Base-by-base conservation (phyloP, 2,888 invertebrate genomes). In the Campoletis raptor region DNA sequence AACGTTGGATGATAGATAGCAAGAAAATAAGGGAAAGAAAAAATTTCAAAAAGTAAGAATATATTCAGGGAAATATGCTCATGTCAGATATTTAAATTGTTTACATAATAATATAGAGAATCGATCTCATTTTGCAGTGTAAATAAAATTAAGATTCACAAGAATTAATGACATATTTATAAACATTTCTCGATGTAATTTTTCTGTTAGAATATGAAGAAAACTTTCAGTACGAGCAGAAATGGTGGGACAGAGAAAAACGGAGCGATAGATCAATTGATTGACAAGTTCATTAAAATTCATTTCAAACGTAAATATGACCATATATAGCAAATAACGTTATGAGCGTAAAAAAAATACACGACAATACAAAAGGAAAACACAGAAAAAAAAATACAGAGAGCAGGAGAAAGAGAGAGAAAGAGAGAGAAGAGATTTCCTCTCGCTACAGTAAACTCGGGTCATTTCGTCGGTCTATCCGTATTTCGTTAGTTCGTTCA, bases 401-500 rank as follows among this genome's bases (percentile, higher is more conserved):
- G 83, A 66, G 36, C 66, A 80, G 69, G 54, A 52, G 67, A 67
- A 79, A 61, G 73, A 66, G 67, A 30, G 42, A 48, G 48, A 30
- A 40, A 61, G 42, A 67, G 66, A 67, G 57, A 69, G 42, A n/a
- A 80, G 36, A 76, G 77, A 78, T 85, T 64, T 85, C 80, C 80
- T 83, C 78, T 61, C 36, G 66, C 79, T 77, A 73, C 69, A 85
- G 83, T 88, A 83, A 79, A 86, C 88, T 86, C 64, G 24, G 83
- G 73, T 80, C 72, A 86, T 83, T 83, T 83, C 81, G 81, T 86
- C 73, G 73, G 72, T 83, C 86, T 73, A 73, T 86, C 76, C 76
- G 84, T 85, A 86, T 83, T 83, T 81, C 86, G 86, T 86, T 61
- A 64, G 74, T 85, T 80, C 66, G 76, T 85, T 76, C 77, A 77